Evolutionary conservation across 1,140 invertebrate species (phyloP), one percentile per base, ranked within the genome.

Genomic region (Mycetomoellerius zeteki): DNA sequence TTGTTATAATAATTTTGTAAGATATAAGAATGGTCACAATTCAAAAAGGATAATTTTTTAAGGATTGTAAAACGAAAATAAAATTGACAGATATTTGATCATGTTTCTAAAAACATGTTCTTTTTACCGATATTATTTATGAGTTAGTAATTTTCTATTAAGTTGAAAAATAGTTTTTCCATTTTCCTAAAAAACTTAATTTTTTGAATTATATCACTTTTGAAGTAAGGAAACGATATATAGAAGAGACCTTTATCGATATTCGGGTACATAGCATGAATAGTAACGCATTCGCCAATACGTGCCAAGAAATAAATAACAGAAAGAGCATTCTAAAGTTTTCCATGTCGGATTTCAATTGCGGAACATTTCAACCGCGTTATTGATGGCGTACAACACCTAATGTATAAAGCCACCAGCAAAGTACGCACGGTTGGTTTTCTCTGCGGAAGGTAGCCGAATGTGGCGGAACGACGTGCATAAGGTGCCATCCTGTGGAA

Each of bases 401-500:
- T 89, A 89, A 89, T 75, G 85, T 69, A 85, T 76, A 78, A 80
- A 85, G 62, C 60, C 56, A 81, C 43, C 47, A 52, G 75, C 21
- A 30, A 85, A 64, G 78, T 78, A 58, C 52, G 64, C 52, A 60
- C 72, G 56, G 60, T 47, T 52, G 50, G 37, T 62, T 85, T 81
- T 81, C 64, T 52, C 8, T 3, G 14, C 30, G 50, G 50, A 76
- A 75, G 65, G 52, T 24, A 33, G 81, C 56, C 50, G 86, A 67
- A 47, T 80, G 80, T 43, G 75, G 43, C n/a, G 64, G 80, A 88
- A 87, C 47, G 58, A 27, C 56, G 71, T 50, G 67, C 86, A 88
- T 89, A 90, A 87, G 85, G 73, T 76, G 76, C 80, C 78, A 77
- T 89, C 73, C 88, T 90, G 78, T 62, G 77, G 82, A 86, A 85